Percentiles rank a stretch among this genome's conserved stretches.
phyloP scores from a whole-genome alignment of 2,888 invertebrate species.

The Parnassius glacialis region DNA sequence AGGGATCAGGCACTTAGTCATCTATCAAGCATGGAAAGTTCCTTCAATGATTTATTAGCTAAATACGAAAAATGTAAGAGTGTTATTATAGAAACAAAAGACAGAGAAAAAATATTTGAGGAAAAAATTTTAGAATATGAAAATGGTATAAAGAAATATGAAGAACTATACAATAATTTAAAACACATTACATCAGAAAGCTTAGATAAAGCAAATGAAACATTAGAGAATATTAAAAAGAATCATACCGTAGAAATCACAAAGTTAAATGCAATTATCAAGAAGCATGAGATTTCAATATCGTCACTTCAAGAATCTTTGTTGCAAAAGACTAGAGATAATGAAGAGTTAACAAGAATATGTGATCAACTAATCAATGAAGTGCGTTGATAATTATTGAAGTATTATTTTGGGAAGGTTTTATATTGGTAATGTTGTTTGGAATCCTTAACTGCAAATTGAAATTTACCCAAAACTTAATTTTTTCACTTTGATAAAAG shows the following conservation, averaged over 20 bases:
- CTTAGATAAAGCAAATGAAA: slow-evolving; percentile 86
- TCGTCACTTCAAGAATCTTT: slow-evolving; percentile 90
- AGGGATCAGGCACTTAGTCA: slow-evolving; percentile 82
- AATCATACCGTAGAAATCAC: slow-evolving; percentile 89
- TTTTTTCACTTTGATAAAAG: too few relatives aligned
- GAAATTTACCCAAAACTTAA: too few relatives aligned
- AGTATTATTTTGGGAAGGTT: slow-evolving; percentile 4
- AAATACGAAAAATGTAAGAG: slow-evolving; percentile 84
- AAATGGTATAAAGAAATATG: slow-evolving; percentile 85
- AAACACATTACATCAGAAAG: slow-evolving; percentile 93
- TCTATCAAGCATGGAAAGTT: slow-evolving; percentile 81
- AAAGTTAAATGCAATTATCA: slow-evolving; percentile 90
- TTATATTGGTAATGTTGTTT: background rate
- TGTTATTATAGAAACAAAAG: slow-evolving; percentile 74
- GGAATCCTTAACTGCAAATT: too few relatives aligned
- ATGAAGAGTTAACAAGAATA: slow-evolving; percentile 92
- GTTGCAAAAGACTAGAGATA: slow-evolving; percentile 93
- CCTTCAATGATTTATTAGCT: slow-evolving; percentile 82
- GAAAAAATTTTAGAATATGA: slow-evolving; percentile 85
- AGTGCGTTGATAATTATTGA: slow-evolving; percentile 46
- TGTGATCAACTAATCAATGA: slow-evolving; percentile 94
- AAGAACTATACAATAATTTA: slow-evolving; percentile 90
- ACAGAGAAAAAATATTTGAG: slow-evolving; percentile 84
- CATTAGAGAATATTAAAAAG: slow-evolving; percentile 87
- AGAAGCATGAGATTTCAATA: slow-evolving; percentile 92